Percentiles rank a stretch among this genome's conserved stretches.
Evolutionary conservation across 2,888 invertebrate genomes (phyloP).

Genomic region (Drosophila macrospina): DNA sequence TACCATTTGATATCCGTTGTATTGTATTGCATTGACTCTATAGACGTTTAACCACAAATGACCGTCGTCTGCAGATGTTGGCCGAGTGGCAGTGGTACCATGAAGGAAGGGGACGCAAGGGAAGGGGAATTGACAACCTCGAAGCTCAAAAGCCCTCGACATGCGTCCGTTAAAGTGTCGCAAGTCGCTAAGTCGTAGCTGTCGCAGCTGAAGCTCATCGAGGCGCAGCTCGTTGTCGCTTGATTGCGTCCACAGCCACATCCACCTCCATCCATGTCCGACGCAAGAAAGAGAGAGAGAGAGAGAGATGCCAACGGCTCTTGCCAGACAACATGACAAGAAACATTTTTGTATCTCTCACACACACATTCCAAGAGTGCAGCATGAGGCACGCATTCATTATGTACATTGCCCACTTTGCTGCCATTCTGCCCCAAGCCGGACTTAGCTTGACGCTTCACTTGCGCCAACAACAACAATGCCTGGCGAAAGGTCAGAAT

Average conservation of each 20-base stretch:
- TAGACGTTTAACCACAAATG: constrained; percentile 33
- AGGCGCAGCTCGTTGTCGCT: constrained; percentile 68
- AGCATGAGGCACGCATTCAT: constrained; percentile 9
- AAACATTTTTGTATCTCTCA: constrained; percentile 29
- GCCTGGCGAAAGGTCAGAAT: constrained; percentile 66
- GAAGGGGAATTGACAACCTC: constrained; percentile 31
- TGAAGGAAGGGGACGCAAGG: too few relatives aligned
- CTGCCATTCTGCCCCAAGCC: constrained; percentile 31
- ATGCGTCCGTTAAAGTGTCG: constrained; percentile 63
- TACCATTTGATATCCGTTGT: constrained; percentile 32
- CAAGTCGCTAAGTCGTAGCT: constrained; percentile 53
- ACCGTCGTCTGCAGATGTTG: constrained; percentile 8
- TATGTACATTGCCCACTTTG: constrained; percentile 24
- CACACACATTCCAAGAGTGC: constrained; percentile 30
- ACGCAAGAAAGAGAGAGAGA: background rate
- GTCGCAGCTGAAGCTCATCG: constrained; percentile 56
- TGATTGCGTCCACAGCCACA: constrained; percentile 65
- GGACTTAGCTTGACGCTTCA: constrained; percentile 66
- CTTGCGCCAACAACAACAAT: constrained; percentile 42
- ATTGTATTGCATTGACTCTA: constrained; percentile 11
- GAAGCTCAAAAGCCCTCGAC: constrained; percentile 49
- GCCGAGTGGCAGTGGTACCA: too few relatives aligned
- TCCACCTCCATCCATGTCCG: background rate
- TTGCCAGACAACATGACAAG: constrained; percentile 41
- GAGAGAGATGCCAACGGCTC: constrained; percentile 26